Evolutionary conservation across 2,888 invertebrate genomes (phyloP).

Genomic region (Sphecodes monilicornis): DNA sequence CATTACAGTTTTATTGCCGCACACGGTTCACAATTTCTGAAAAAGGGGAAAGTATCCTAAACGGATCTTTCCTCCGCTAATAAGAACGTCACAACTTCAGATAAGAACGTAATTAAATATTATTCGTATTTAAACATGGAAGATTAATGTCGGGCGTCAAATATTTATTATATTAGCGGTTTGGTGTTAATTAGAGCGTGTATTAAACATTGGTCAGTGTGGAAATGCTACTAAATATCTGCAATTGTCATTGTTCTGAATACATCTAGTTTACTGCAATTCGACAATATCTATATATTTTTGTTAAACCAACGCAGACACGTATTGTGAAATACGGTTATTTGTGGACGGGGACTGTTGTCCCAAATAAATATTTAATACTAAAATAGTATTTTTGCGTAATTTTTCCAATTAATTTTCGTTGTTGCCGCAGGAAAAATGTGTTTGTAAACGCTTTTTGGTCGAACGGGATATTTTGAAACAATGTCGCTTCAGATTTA

Average conservation of each 20-base stretch:
- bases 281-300: neutral
- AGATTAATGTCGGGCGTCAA: neutral
- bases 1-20: too few species aligned
- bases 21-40: too few species aligned
- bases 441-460: neutral
- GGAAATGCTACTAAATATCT: neutral
- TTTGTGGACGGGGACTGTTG: too few species aligned
- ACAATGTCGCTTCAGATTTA: neutral
- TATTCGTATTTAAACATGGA: neutral
- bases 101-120: neutral
- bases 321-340: neutral
- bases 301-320: neutral
- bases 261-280: neutral
- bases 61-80: too few species aligned
- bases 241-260: neutral
- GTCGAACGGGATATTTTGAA: neutral
- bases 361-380: neutral
- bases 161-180: constrained; percentile 3
- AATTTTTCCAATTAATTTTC: neutral
- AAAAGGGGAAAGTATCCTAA: too few species aligned
- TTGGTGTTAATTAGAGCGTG: neutral
- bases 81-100: too few species aligned
- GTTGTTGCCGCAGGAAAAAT: neutral
- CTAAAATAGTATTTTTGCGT: neutral
- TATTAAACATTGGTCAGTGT: neutral